Evolutionary conservation across 1,140 invertebrate species (phyloP).

Genomic region (Stegodyphus mimosarum): DNA sequence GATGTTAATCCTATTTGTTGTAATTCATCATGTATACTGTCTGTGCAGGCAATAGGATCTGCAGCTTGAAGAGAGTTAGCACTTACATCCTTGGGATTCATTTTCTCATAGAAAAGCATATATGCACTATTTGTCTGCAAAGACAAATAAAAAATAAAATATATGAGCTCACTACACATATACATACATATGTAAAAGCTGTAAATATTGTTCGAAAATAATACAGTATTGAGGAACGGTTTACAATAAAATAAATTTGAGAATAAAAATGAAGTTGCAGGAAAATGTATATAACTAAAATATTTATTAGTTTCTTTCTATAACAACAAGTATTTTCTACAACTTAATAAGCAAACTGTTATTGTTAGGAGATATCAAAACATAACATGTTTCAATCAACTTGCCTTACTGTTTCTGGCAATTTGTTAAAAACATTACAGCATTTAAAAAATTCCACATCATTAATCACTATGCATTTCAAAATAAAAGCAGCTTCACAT

Average conservation of each 20-base stretch:
- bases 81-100: conserved; percentile 52
- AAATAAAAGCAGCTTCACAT: too few species aligned
- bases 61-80: conserved; percentile 1
- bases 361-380: too few species aligned
- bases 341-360: too few species aligned
- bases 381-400: too few species aligned
- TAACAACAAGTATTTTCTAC: too few species aligned
- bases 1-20: conserved; percentile 76
- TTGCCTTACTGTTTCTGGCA: too few species aligned
- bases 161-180: background rate
- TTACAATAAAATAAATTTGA: too few species aligned
- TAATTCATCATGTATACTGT: conserved; percentile 59
- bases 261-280: too few species aligned
- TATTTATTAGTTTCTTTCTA: background rate
- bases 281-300: background rate
- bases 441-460: too few species aligned
- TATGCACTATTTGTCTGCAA: conserved; percentile 90
- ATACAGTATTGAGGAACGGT: background rate
- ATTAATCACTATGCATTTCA: too few species aligned
- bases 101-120: conserved; percentile 94
- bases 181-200: background rate
- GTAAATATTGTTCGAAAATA: background rate
- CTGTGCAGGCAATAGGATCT: conserved; percentile 63
- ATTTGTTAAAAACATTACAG: too few species aligned
- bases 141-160: conserved; percentile 7